Evolutionary conservation across 1,140 invertebrate genomes (phyloP), one percentile per base, ranked within the genome.

Genomic region (Drosophila tristis): DNA sequence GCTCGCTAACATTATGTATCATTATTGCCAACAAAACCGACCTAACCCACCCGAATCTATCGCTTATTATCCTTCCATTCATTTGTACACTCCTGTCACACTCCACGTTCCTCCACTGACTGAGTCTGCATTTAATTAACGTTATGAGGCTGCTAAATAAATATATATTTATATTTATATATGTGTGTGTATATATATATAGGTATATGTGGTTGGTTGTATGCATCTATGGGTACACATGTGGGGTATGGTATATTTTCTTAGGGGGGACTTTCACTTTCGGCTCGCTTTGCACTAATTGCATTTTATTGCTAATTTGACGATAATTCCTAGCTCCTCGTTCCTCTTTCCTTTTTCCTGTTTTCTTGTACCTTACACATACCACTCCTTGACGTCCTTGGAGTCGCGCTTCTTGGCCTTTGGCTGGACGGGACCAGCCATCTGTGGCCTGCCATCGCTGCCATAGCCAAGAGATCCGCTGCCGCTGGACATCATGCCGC

Each of bases 301-400:
- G 74, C 62, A 68, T 65, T 65, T 74, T 87, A 90, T 87, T 90
- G 90, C 85, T 91, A 91, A 91, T 87, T 91, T 90, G 81, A 87
- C 82, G 70, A 68, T 71, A 35, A 20, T 58, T 81, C 63, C 23
- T 55, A 2, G 35, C 48, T 23, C 35, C 48, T 53, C 7, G 9
- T 31, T 60, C 35, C 29, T 16, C 20, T 44, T 47, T 11, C 45
- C 49, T 39, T 39, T 39, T 39, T 23, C 35, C 48, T 51, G 26
- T 29, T 29, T 60, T 26, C 31, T 39, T 47, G 9, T 49, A 49
- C 7, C 79, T 91, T 91, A 92, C 81, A 98, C 97, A 92, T 98
- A 98, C 97, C 97, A 98, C 93, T 98, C 97, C 94, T 98, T 98
- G 74, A 98, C 96, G 92, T 97, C 96, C 94, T 97, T 97, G 68